Evolutionary conservation across 1,140 invertebrate genomes (phyloP), one percentile per base, ranked within the genome.

Genomic region (Microplitis mediator): DNA sequence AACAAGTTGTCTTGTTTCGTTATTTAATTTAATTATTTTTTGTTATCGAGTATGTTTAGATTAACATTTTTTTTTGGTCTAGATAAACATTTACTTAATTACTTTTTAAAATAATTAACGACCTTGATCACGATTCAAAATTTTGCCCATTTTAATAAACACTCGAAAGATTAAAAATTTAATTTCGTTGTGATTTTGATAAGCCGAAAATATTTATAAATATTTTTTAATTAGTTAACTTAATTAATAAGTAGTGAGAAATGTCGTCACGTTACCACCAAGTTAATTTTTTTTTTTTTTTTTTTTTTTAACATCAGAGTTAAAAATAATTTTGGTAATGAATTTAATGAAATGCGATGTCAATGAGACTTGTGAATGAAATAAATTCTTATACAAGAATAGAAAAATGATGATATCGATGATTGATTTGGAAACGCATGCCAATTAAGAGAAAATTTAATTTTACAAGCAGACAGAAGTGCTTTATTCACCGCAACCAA

Each of bases 401-500:
- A 82, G 76, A 82, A 85, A 85, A 84, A 87, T 87, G 85, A 86
- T 82, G 69, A 72, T 82, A 81, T 75, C 60, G 79, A 86, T 86
- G 84, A 45, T 45, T 45, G 39, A 85, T 80, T 84, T 86, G 80
- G 81, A 82, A 87, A 86, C 82, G 84, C 85, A 87, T 87, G 86
- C 85, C 83, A 87, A 87, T 86, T 86, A 86, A 80, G 83, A 86
- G 82, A 86, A 82, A 82, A 71, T 52, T 85, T 81, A 82, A 86
- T 85, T 80, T 83, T 85, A 77, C 81, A 85, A 87, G 86, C 86
- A 86, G 81, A 84, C 79, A 85, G 83, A 85, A 84, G 84, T 85
- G 84, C 85, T 80, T 81, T 86, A 85, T 16, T 83, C 81, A 87
- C 86, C 86, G 83, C 85, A 87, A 87, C 86, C 86, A 86, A 82